Conservation (phyloP, 30 jellyfish, hydroid and myxozoan species). For the Cassiopea andromeda region DNA sequence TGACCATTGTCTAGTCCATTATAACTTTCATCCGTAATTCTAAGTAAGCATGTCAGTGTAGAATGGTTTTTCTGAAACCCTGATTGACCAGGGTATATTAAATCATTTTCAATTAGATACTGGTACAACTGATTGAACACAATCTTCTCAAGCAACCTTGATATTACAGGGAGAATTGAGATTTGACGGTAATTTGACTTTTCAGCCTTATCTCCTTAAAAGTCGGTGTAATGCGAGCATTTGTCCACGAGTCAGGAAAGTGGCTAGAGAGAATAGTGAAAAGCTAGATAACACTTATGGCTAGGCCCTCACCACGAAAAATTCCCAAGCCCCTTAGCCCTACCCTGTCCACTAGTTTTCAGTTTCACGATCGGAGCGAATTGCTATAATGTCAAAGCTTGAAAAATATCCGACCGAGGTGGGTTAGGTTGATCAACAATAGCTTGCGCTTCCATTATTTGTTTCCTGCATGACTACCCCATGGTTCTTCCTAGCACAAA, state of each 20-base stretch:
- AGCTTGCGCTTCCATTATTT: too few relatives aligned
- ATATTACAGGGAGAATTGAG: constrained; percentile 36
- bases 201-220: neutral
- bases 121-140: constrained; percentile 34
- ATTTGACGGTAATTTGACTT: neutral
- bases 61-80: constrained; percentile 8
- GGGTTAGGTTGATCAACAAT: too few relatives aligned
- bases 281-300: too few relatives aligned
- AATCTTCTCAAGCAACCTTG: constrained; percentile 35
- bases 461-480: too few relatives aligned
- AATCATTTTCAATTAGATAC: constrained; percentile 10
- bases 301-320: too few relatives aligned
- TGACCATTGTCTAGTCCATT: constrained; percentile 24
- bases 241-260: neutral
- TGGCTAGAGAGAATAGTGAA: neutral
- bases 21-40: constrained; percentile 26
- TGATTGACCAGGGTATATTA: constrained; percentile 23
- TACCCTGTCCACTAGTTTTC: too few relatives aligned
- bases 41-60: constrained; percentile 37
- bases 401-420: too few relatives aligned
- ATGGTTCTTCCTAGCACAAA: too few relatives aligned
- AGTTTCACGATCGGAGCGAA: too few relatives aligned
- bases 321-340: too few relatives aligned
- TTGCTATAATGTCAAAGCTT: too few relatives aligned
- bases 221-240: neutral